Evolutionary conservation across 2,797 vertebrate species (phyloP).

Genomic region (Silurus lanzhouensis): DNA sequence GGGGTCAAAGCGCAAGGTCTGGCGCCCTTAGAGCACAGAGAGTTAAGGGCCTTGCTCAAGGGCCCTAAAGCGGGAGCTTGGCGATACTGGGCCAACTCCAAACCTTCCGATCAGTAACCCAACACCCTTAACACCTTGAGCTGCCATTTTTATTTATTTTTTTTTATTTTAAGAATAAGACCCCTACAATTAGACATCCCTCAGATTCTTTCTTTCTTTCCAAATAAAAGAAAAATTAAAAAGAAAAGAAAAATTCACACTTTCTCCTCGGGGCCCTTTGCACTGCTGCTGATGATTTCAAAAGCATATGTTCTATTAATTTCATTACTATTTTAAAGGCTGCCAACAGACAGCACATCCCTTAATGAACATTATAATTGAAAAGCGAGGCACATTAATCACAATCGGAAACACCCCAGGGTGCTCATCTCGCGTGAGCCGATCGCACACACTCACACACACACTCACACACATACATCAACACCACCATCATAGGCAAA

Average conservation of each 20-base stretch:
- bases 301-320: conserved; percentile 62
- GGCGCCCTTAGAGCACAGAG: no score
- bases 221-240: not conserved
- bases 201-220: conserved; percentile 42
- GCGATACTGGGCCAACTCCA: no score
- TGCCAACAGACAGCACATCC: conserved; percentile 52
- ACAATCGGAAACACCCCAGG: conserved; percentile 56
- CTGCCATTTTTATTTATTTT: no score
- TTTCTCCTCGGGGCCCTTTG: conserved; percentile 42
- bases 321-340: conserved; percentile 57
- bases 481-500: not conserved
- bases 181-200: conserved; percentile 2
- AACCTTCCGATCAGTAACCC: no score
- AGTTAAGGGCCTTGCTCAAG: no score
- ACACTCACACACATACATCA: conserved; percentile 28
- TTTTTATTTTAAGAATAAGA: no score
- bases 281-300: conserved; percentile 53
- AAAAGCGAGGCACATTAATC: conserved; percentile 58
- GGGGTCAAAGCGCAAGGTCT: no score
- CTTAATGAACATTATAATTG: conserved; percentile 62
- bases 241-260: conserved; percentile 28
- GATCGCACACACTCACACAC: not conserved
- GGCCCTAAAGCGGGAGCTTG: no score
- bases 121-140: no score
- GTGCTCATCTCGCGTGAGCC: conserved; percentile 17